Conservation (phyloP, 2,888 invertebrate genomes). For the Pterostichus niger region DNA sequence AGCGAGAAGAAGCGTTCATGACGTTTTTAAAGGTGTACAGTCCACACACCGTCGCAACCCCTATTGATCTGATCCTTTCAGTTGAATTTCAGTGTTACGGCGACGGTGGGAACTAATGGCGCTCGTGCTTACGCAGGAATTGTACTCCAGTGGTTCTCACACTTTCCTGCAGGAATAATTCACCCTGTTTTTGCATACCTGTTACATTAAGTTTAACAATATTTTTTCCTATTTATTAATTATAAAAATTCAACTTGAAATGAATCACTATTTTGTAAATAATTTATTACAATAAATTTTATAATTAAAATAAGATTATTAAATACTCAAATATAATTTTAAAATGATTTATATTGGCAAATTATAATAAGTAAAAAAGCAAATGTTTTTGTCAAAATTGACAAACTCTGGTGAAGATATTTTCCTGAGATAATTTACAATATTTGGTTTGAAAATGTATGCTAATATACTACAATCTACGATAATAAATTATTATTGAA, state of each 20-base stretch:
- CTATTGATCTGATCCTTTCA: conserved; percentile 65
- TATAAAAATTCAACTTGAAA: too few relatives aligned
- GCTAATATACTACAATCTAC: conserved; percentile 10
- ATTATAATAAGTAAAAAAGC: too few relatives aligned
- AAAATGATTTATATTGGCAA: too few relatives aligned
- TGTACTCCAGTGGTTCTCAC: not conserved
- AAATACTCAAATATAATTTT: too few relatives aligned
- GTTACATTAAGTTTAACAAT: not conserved
- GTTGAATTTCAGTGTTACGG: conserved; percentile 56
- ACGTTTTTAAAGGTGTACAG: conserved; percentile 48
- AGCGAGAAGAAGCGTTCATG: conserved; percentile 25
- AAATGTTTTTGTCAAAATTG: not conserved
- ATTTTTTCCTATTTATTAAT: too few relatives aligned
- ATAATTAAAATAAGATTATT: too few relatives aligned
- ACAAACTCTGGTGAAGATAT: conserved; percentile 5
- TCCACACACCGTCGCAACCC: conserved; percentile 62
- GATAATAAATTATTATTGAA: conserved; percentile 6
- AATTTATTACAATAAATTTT: too few relatives aligned
- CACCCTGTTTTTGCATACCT: conserved; percentile 20
- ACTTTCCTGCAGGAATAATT: conserved; percentile 24
- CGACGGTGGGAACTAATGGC: conserved; percentile 54
- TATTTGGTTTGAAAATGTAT: conserved; percentile 9
- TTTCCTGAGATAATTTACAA: conserved; percentile 8
- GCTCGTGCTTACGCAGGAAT: conserved; percentile 52
- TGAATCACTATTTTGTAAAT: too few relatives aligned